A percentile compares a stretch with the other conserved stretches of the same genome.
Evolutionary conservation across 2,113 vertebrate species (phyloP).

Genomic region (Pungitius pungitius): DNA sequence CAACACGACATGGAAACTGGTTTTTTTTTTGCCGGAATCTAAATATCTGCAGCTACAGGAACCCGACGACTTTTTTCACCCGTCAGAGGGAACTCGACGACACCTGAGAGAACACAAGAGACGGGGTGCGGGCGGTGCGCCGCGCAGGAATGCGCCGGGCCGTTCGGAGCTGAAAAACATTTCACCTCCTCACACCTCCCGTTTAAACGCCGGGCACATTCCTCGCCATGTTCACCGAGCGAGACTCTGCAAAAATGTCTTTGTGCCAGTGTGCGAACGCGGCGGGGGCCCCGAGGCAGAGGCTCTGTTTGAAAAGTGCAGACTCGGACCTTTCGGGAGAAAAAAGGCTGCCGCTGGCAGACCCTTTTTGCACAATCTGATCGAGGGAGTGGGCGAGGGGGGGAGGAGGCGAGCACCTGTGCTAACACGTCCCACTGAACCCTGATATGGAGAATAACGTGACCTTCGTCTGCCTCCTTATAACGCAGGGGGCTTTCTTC

Average conservation of each 20-base stretch:
- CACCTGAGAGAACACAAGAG: not conserved
- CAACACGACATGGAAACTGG: conserved; percentile 13
- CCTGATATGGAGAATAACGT: conserved; percentile 60
- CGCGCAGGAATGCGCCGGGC: conserved; percentile 31
- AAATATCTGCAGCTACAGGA: not conserved
- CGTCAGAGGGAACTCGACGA: not conserved
- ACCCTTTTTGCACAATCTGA: conserved; percentile 30
- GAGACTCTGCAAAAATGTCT: conserved; percentile 41
- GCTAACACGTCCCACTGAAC: conserved; percentile 65
- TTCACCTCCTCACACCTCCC: conserved; percentile 60
- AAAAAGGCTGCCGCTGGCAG: conserved; percentile 44
- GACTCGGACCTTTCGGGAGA: conserved; percentile 48
- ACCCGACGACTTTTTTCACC: not conserved
- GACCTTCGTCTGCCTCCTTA: conserved; percentile 23
- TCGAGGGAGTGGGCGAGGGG: not conserved
- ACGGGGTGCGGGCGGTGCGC: not conserved
- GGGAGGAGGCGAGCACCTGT: conserved; percentile 62
- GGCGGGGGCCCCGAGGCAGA: conserved; percentile 16
- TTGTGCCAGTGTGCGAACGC: conserved; percentile 18
- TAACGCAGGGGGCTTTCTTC: conserved; percentile 10
- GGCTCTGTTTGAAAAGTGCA: conserved; percentile 61
- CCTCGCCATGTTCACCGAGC: conserved; percentile 68
- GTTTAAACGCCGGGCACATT: conserved; percentile 64
- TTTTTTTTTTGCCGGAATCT: not conserved
- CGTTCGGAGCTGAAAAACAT: conserved; percentile 30